phyloP scores from a whole-genome alignment of 1,140 invertebrate genomes.

The Zaprionus davidi region DNA sequence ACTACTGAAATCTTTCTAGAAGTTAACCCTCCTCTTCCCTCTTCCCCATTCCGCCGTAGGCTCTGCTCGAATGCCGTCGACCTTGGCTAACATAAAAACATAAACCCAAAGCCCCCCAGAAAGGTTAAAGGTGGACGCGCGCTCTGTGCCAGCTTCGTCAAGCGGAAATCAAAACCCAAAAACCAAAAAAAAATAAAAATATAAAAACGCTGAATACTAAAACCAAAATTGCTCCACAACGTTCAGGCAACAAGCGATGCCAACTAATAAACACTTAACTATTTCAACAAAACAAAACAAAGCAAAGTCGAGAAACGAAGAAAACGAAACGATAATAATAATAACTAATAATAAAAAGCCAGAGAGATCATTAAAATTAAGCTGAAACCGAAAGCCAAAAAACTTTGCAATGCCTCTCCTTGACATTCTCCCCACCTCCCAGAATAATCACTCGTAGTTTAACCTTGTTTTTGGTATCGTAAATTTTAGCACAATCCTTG shows the following conservation, averaged over 20 bases:
- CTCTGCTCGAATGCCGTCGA: neutral
- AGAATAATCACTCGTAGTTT: neutral
- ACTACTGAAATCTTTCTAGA: no score
- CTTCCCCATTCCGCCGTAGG: neutral
- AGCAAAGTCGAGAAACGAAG: neutral
- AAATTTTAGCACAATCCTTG: constrained; percentile 8
- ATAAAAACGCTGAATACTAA: neutral
- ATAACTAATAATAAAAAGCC: constrained; percentile 12
- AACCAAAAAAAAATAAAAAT: neutral
- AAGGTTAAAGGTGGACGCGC: constrained; percentile 40
- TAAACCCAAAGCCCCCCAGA: neutral
- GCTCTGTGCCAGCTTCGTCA: constrained; percentile 7
- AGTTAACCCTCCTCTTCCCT: neutral
- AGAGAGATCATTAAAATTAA: constrained; percentile 24
- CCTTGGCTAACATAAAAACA: constrained; percentile 21
- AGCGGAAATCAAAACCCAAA: constrained; percentile 22
- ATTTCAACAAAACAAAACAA: constrained; percentile 11
- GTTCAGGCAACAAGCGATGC: neutral
- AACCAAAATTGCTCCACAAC: constrained; percentile 20
- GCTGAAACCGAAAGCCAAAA: constrained; percentile 6
- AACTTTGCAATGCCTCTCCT: constrained; percentile 5
- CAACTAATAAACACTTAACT: constrained; percentile 25
- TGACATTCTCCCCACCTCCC: constrained; percentile 1
- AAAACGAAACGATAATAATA: constrained; percentile 6
- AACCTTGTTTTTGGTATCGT: neutral